These are phyloP conservation scores for Nipponia nippon DNA, from an alignment of 2,113 vertebrate genomes.

Conservation along the genomic window DNA sequence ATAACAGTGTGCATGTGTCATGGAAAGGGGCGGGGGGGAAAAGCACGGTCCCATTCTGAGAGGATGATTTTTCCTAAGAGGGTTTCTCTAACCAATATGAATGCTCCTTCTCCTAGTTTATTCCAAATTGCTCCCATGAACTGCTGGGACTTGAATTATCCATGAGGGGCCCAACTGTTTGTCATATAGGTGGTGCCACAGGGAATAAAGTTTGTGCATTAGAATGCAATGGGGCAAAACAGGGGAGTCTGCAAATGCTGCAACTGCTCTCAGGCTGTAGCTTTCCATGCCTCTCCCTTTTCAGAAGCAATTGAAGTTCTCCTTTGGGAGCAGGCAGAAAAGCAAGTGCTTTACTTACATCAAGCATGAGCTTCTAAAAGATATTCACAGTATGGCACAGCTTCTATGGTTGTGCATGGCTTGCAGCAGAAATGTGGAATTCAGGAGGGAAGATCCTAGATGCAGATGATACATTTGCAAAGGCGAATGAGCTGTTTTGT, in stretches of 20 bases:
- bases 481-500: neutral
- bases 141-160: constrained; percentile 40
- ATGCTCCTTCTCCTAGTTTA: neutral
- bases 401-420: neutral
- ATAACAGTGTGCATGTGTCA: neutral
- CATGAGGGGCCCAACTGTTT: neutral
- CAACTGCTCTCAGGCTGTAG: neutral
- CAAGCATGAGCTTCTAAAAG: neutral
- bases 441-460: neutral
- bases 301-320: neutral
- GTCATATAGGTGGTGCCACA: neutral
- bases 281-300: neutral
- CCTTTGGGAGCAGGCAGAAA: neutral
- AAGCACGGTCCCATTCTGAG: neutral
- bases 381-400: neutral
- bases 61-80: neutral
- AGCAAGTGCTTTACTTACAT: neutral
- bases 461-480: neutral
- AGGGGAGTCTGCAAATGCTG: neutral
- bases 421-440: neutral
- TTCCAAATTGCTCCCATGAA: neutral
- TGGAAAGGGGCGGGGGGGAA: no score
- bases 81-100: neutral
- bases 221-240: neutral
- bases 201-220: neutral